Conservation (phyloP, 1,140 invertebrate genomes). For the Saccostrea cuccullata region DNA sequence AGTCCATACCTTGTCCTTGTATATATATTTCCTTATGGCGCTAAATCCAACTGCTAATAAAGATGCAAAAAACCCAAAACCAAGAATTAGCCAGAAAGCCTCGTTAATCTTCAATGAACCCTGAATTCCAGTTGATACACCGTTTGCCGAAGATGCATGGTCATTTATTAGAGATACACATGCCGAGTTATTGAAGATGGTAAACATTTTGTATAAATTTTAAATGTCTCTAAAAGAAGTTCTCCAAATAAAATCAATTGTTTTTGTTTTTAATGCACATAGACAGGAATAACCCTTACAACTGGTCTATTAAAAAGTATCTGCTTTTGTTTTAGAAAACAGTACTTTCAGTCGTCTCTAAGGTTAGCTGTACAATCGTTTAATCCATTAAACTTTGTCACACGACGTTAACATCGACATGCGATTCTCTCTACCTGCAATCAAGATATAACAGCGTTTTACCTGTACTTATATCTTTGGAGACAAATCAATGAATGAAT, state of each 20-base stretch:
- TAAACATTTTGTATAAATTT: background rate
- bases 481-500: slow-evolving; percentile 2
- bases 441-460: background rate
- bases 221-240: background rate
- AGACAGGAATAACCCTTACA: background rate
- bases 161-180: background rate
- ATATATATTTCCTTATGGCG: slow-evolving; percentile 65
- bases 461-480: background rate
- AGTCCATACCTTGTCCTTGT: slow-evolving; percentile 64
- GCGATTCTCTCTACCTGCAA: background rate
- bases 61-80: slow-evolving; percentile 66
- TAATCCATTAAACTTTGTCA: background rate
- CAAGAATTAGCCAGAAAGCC: slow-evolving; percentile 63
- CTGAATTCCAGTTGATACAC: slow-evolving; percentile 51
- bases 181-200: background rate
- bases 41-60: slow-evolving; percentile 63
- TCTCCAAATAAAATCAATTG: no score
- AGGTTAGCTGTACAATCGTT: background rate
- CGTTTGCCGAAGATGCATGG: background rate
- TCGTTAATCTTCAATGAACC: slow-evolving; percentile 62
- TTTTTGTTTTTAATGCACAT: no score
- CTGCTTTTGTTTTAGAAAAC: no score
- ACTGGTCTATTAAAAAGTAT: no score
- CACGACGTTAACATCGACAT: background rate
- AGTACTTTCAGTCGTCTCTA: no score